Evolutionary conservation across 1,140 invertebrate species (phyloP).

Genomic region (Halictus rubicundus): DNA sequence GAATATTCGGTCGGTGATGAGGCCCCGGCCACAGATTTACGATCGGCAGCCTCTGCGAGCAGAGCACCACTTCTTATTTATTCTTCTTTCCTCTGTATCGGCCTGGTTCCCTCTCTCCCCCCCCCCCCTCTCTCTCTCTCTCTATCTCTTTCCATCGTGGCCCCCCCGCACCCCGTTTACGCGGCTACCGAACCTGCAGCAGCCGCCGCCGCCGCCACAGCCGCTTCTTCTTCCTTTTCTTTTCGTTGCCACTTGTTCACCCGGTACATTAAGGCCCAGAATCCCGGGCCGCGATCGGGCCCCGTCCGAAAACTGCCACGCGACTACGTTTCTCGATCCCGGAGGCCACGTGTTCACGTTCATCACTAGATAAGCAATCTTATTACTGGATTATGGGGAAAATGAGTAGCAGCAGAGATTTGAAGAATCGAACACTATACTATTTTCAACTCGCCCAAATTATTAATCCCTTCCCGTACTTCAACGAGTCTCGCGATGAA

Average conservation of each 20-base stretch:
- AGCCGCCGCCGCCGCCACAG: background rate
- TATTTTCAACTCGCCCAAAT: too few relatives aligned
- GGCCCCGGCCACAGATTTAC: constrained; percentile 76
- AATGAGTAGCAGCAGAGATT: too few relatives aligned
- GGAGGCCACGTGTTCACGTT: too few relatives aligned
- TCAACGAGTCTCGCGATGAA: too few relatives aligned
- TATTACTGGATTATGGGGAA: too few relatives aligned
- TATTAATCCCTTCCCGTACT: too few relatives aligned
- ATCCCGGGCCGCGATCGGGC: constrained; percentile 5
- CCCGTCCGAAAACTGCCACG: constrained; percentile 72
- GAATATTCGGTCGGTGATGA: constrained; percentile 76
- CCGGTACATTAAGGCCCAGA: constrained; percentile 29
- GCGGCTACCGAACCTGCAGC: constrained; percentile 56
- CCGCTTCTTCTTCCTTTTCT: constrained; percentile 34
- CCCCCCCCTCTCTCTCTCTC: background rate
- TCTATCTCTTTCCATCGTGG: background rate
- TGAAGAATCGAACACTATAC: too few relatives aligned
- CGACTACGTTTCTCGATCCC: constrained; percentile 59
- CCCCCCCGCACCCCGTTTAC: constrained; percentile 31
- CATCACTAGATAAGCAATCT: too few relatives aligned
- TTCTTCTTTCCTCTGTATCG: constrained; percentile 62
- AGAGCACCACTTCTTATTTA: constrained; percentile 65
- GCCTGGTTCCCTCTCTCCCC: constrained; percentile 25
- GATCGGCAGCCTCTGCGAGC: constrained; percentile 71
- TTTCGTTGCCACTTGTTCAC: constrained; percentile 36